phyloP scores from a whole-genome alignment of 1,140 invertebrate genomes.

The Drosophila simulans region DNA sequence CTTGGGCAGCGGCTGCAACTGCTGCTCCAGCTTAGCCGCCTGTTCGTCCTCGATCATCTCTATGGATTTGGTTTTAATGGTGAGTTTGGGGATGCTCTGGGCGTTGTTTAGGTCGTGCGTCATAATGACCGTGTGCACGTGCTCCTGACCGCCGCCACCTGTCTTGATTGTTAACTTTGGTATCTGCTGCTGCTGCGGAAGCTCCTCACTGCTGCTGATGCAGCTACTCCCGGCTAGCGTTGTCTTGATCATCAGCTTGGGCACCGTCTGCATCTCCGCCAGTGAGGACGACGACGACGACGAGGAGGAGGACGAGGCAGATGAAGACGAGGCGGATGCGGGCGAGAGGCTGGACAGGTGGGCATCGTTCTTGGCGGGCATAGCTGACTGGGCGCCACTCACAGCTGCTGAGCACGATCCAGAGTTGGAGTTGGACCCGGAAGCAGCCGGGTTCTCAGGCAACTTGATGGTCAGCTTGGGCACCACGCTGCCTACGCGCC shows the following conservation, averaged over 20 bases:
- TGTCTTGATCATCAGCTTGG: conserved; percentile 82
- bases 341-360: conserved; percentile 73
- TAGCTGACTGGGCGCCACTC: conserved; percentile 13
- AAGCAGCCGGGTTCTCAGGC: conserved; percentile 52
- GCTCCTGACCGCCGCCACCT: conserved; percentile 30
- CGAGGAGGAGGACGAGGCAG: conserved; percentile 51
- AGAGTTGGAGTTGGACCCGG: conserved; percentile 17
- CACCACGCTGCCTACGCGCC: conserved; percentile 68
- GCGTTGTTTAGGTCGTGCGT: conserved; percentile 67
- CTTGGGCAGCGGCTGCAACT: conserved; percentile 67
- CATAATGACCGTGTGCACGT: conserved; percentile 78
- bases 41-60: conserved; percentile 33
- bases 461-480: conserved; percentile 83
- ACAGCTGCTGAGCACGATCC: conserved; percentile 8
- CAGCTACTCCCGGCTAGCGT: conserved; percentile 64
- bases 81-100: conserved; percentile 79
- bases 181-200: conserved; percentile 57
- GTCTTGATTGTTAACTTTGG: conserved; percentile 81
- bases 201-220: conserved; percentile 42
- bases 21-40: conserved; percentile 27
- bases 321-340: conserved; percentile 61
- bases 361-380: conserved; percentile 53
- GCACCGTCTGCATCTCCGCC: conserved; percentile 56
- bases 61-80: conserved; percentile 63
- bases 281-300: conserved; percentile 58